A percentile compares a stretch with the other conserved stretches of the same genome.
These are phyloP conservation scores for Palythoa caribaeorum DNA, from an alignment of 92 coral and sea anemone species.

Conservation along the genomic window DNA sequence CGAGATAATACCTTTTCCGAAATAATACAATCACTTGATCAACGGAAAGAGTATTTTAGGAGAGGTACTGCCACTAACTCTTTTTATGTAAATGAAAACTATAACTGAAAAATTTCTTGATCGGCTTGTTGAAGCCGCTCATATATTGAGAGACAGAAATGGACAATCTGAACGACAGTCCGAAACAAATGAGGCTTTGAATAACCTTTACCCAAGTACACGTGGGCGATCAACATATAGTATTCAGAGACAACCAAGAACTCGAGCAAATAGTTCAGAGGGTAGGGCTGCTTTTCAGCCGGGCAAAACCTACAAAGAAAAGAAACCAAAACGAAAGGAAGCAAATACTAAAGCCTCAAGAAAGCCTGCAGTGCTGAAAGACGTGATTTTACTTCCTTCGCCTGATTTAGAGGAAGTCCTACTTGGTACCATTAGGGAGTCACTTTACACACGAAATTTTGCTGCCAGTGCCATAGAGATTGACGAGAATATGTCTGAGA, in stretches of 20 bases:
- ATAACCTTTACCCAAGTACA: neutral
- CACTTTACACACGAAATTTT: slow-evolving; percentile 18
- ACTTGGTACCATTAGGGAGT: neutral
- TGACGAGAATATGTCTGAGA: slow-evolving; percentile 27
- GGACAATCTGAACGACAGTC: slow-evolving; percentile 17
- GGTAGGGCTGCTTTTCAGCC: slow-evolving; percentile 18
- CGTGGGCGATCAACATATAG: too few species aligned
- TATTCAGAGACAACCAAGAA: neutral
- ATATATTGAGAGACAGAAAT: neutral
- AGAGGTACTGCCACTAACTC: slow-evolving; percentile 26
- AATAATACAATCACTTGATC: neutral
- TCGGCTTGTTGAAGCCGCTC: slow-evolving; percentile 19
- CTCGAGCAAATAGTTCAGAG: neutral
- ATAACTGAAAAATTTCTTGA: slow-evolving; percentile 16
- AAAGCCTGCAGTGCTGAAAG: slow-evolving; percentile 43
- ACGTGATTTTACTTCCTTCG: slow-evolving; percentile 38
- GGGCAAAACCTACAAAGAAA: neutral
- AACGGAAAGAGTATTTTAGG: slow-evolving; percentile 13
- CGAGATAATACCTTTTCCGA: neutral
- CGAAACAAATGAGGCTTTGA: slow-evolving; percentile 4
- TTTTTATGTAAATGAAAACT: neutral
- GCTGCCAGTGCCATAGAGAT: slow-evolving; percentile 30
- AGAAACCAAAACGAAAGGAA: slow-evolving; percentile 4
- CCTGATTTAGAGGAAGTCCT: slow-evolving; percentile 33
- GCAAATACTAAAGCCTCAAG: neutral